Evolutionary conservation across 2,797 vertebrate species (phyloP), one percentile per base, ranked within the genome.

Genomic region (Emydoidea blandingii): DNA sequence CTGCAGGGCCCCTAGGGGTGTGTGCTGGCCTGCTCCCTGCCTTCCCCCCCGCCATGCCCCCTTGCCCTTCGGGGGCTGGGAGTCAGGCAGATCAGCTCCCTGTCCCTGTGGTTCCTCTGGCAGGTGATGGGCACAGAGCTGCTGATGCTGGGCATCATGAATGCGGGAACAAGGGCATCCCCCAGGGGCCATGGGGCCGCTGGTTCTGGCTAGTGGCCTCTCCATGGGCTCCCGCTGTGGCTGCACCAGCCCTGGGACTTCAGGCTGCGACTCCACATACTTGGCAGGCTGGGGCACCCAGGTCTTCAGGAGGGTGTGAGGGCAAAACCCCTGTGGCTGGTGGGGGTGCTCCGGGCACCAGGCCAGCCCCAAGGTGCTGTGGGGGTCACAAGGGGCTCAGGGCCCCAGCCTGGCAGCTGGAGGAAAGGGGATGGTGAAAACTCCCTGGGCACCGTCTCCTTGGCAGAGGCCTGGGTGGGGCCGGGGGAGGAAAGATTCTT

Each of bases 231-330:
- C 96, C 47, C 99, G 99, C 97, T 99, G 99, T 2, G 97, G 98
- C 3, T 98, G 93, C 0, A 99, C 99, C 37, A 98, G 99, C 89
- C 98, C 0, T 96, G 99, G 4, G 99, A 99, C 93, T 91, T 99
- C 0, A 99, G 99, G 2, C 99, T 99, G 3, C 98, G 98, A 12
- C 98, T 99, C 86, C 84, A 99, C 99, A 5, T 98, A 98, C 1
- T 92, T 98, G 3, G 99, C 98, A 2, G 99, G 99, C 62, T 99
- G 99, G 99, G 99, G 99, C 1, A 76, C 95, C 0, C 99, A 99
- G 88, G 99, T 99, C 44, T 99, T 99, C 95, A 99, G 98, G 99
- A 99, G 82, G 79, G 99, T 97, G 8, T 10, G 62, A 12, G 34
- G 27, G 56, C 21, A 16, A 59, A 72, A 29, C 57, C 10, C 29